A percentile compares a stretch with the other conserved stretches of the same genome.
phyloP scores from a whole-genome alignment of 2,113 vertebrate species.

The Bubo bubo region DNA sequence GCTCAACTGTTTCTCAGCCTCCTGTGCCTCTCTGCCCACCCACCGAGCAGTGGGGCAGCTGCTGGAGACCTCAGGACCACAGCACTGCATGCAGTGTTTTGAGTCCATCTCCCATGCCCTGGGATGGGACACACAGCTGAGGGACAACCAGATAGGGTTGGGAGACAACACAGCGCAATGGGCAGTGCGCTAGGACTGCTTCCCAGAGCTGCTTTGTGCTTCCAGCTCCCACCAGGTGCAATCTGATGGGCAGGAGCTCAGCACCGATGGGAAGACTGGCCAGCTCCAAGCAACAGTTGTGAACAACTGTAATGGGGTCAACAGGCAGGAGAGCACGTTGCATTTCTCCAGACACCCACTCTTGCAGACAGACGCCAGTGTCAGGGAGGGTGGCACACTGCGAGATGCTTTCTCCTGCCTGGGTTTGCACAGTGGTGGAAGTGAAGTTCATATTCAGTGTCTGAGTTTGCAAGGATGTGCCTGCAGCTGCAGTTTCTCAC shows the following conservation, averaged over 20 bases:
- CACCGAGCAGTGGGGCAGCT: background rate
- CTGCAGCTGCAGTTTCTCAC: background rate
- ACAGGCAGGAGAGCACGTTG: background rate
- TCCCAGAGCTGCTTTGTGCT: background rate
- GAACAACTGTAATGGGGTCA: accelerated
- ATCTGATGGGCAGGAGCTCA: background rate
- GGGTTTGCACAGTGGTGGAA: background rate
- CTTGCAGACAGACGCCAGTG: accelerated
- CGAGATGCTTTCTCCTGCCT: background rate
- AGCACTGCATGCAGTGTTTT: background rate
- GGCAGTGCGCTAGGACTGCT: accelerated
- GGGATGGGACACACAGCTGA: background rate
- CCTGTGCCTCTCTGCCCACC: background rate
- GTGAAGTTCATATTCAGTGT: background rate
- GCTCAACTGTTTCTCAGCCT: background rate
- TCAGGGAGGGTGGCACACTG: too few species aligned
- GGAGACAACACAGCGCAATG: background rate
- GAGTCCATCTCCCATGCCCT: too few species aligned
- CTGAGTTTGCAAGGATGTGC: background rate
- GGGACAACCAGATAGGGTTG: background rate
- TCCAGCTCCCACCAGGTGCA: background rate
- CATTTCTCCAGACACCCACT: background rate
- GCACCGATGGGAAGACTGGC: background rate
- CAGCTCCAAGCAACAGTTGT: background rate
- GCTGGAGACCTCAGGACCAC: background rate